phyloP scores from a whole-genome alignment of 92 coral and sea anemone genomes.

The Muricea muricata region DNA sequence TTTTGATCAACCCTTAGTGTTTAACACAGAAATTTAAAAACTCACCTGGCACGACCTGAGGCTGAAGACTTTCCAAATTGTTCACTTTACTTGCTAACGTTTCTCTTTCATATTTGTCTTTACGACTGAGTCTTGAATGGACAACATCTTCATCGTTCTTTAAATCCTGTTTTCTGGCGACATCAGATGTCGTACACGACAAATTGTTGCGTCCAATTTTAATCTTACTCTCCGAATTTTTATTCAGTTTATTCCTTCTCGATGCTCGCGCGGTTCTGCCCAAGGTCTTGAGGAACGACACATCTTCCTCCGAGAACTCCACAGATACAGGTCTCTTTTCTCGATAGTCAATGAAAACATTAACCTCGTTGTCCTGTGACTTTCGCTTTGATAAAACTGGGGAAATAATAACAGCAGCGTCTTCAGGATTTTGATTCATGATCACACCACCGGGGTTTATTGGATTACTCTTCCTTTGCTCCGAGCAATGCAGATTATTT shows the following conservation, averaged over 20 bases:
- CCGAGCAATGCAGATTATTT: too few species aligned
- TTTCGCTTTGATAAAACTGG: not conserved
- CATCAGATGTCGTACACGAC: not conserved
- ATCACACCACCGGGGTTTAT: not conserved
- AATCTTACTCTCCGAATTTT: not conserved
- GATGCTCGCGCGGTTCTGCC: not conserved
- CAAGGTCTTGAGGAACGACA: not conserved
- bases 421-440: not conserved
- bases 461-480: not conserved
- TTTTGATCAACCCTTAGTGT: too few species aligned
- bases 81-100: not conserved
- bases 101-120: slow-evolving; percentile 8
- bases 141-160: not conserved
- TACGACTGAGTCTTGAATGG: slow-evolving; percentile 13
- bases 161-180: not conserved
- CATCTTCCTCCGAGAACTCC: not conserved
- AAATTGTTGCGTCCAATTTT: not conserved
- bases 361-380: slow-evolving; percentile 2
- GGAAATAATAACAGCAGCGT: not conserved
- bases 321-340: slow-evolving; percentile 32
- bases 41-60: not conserved
- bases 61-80: not conserved
- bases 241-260: not conserved
- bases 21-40: not conserved
- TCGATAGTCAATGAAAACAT: slow-evolving; percentile 34